Evolutionary conservation across 2,113 vertebrate species (phyloP), one percentile per base, ranked within the genome.

Genomic region (Cheirogaleus medius): DNA sequence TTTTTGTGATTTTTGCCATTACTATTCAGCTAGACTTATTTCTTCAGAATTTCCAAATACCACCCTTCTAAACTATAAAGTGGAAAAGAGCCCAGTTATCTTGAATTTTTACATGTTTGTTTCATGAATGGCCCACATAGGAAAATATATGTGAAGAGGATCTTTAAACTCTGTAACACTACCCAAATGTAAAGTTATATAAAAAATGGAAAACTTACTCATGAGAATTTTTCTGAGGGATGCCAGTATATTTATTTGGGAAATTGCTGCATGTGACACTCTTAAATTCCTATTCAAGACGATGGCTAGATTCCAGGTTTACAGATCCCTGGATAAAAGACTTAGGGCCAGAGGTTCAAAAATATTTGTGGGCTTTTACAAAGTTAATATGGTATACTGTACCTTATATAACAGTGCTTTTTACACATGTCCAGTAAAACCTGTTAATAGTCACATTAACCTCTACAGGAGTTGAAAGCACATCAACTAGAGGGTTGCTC

Each of bases 31-130:
- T 71, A 44, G 39, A 90, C 37, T 86, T 71, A 42, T 82, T 86
- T 87, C 39, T 69, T 95, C 68, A 90, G 90, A 86, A 78, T 82
- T 83, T 87, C 37, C 66, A 92, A 44, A 94, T 94, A 58, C 39
- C 23, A 76, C 37, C 47, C 21, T 77, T 64, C 81, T 90, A 82
- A 81, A 64, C 52, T 94, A 42, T 82, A 58, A 90, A 64, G 18
- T 90, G n/a, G 49, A 47, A 82, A 56, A 76, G n/a, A 93, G n/a
- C 47, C 2, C 56, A 76, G 7, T 69, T 90, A 76, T 76, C 34
- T 44, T 66, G 27, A 90, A 93, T 66, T 82, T 3, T 34, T 94
- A 42, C 8, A 17, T 88, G 17, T 58, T 60, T 76, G 10, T 63
- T 88, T 63, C 14, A 6, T 94, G 56, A 95, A 88, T 91, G n/a